These are phyloP conservation scores for Fistularia commersonii DNA, from an alignment of 2,797 vertebrate genomes.

Conservation along the genomic window DNA sequence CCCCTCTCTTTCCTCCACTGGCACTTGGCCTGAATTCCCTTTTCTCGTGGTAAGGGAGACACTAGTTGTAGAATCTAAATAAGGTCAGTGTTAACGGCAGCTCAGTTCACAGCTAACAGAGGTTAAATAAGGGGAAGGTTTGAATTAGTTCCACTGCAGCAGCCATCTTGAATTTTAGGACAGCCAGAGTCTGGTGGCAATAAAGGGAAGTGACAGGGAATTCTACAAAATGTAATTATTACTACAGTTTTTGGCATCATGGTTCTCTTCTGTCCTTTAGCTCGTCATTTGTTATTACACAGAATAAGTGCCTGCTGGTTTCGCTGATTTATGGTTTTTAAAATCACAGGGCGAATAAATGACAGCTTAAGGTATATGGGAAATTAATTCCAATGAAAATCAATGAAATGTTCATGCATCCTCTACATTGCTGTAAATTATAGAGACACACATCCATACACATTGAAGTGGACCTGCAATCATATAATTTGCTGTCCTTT, in stretches of 20 bases:
- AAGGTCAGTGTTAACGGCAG: conserved; percentile 7
- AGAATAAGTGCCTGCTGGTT: neutral
- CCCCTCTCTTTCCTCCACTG: neutral
- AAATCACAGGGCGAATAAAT: conserved; percentile 6
- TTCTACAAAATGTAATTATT: neutral
- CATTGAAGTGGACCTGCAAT: neutral
- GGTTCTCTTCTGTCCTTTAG: neutral
- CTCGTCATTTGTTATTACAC: neutral
- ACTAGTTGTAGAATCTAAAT: conserved; percentile 16
- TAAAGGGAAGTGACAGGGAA: neutral
- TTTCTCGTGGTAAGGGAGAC: conserved; percentile 2
- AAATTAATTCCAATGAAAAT: conserved; percentile 5
- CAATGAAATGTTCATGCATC: neutral
- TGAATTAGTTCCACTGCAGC: neutral
- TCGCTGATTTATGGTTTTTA: conserved; percentile 4
- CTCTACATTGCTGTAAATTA: neutral
- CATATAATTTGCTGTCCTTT: neutral
- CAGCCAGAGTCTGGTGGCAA: neutral
- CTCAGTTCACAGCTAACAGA: conserved; percentile 13
- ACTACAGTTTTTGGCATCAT: neutral
- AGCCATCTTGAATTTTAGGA: neutral
- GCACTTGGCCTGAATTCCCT: conserved; percentile 27
- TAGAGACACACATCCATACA: conserved; percentile 3
- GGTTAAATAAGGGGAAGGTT: neutral
- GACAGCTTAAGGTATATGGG: neutral